Evolutionary conservation across 2,113 vertebrate genomes (phyloP).

Genomic region (Notothenia rossii): DNA sequence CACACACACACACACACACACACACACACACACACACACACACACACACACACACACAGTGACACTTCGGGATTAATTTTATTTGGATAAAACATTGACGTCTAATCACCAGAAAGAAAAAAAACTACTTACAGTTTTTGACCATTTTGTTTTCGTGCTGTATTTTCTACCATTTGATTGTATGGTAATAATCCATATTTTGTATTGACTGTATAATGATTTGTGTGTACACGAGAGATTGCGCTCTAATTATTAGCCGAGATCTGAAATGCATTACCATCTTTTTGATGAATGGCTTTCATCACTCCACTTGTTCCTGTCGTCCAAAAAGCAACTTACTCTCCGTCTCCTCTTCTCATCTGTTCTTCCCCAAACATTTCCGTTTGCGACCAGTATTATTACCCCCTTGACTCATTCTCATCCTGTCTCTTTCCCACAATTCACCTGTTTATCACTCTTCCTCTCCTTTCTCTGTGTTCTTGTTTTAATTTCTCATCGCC

Average conservation of each 20-base stretch:
- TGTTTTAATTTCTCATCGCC: slow-evolving; percentile 25
- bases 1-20: not conserved
- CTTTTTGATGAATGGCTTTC: slow-evolving; percentile 38
- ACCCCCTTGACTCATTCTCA: slow-evolving; percentile 8
- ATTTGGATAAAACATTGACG: not conserved
- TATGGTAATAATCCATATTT: not conserved
- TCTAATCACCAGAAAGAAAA: no score
- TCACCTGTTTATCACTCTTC: slow-evolving; percentile 43
- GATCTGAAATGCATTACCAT: slow-evolving; percentile 43
- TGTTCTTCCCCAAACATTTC: slow-evolving; percentile 11
- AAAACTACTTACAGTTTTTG: no score
- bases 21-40: no score
- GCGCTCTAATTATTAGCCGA: slow-evolving; percentile 29
- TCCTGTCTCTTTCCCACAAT: slow-evolving; percentile 16
- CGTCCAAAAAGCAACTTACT: not conserved
- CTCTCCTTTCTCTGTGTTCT: slow-evolving; percentile 10
- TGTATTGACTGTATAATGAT: slow-evolving; percentile 12
- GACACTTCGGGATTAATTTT: not conserved
- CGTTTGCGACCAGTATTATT: slow-evolving; percentile 10
- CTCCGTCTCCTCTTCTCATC: slow-evolving; percentile 12
- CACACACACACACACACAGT: not conserved
- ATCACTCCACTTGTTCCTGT: slow-evolving; percentile 18
- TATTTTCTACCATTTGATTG: not conserved
- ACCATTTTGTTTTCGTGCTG: not conserved
- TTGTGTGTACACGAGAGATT: slow-evolving; percentile 21